Percentiles rank a stretch among this genome's conserved stretches.
phyloP scores from a whole-genome alignment of 1,140 invertebrate genomes.

The Camponotus floridanus region DNA sequence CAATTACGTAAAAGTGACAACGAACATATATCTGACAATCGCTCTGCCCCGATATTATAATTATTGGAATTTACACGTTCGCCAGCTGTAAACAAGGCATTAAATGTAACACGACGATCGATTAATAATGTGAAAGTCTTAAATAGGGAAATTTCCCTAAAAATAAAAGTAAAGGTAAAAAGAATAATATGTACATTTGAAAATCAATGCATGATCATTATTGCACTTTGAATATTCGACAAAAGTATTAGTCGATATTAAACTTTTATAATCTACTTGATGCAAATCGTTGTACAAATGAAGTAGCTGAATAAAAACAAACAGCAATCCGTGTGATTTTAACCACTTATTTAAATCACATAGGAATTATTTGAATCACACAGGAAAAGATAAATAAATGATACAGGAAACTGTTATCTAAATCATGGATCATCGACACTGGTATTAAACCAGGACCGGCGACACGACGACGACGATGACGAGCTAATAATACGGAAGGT shows the following conservation, averaged over 20 bases:
- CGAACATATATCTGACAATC: conserved; percentile 4
- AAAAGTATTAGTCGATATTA: conserved; percentile 4
- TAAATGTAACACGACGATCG: conserved; percentile 28
- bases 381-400: conserved; percentile 2
- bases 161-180: conserved; percentile 19
- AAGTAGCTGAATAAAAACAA: neutral
- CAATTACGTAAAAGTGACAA: conserved; percentile 10
- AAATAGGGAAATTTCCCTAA: neutral
- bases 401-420: conserved; percentile 21
- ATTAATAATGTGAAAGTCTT: conserved; percentile 19
- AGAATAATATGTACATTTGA: neutral
- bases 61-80: conserved; percentile 15
- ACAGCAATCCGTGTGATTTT: neutral
- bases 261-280: neutral
- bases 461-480: conserved; percentile 17
- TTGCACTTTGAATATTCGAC: neutral
- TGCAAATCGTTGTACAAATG: neutral
- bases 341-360: conserved; percentile 11
- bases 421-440: conserved; percentile 6
- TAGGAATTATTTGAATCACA: conserved; percentile 15
- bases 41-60: conserved; percentile 44
- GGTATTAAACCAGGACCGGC: conserved; percentile 32
- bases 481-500: conserved; percentile 49
- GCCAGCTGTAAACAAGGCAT: conserved; percentile 33
- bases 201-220: conserved; percentile 26